Evolutionary conservation across 2,888 invertebrate species (phyloP), one percentile per base, ranked within the genome.

Genomic region (Drosophila subsilvestris): DNA sequence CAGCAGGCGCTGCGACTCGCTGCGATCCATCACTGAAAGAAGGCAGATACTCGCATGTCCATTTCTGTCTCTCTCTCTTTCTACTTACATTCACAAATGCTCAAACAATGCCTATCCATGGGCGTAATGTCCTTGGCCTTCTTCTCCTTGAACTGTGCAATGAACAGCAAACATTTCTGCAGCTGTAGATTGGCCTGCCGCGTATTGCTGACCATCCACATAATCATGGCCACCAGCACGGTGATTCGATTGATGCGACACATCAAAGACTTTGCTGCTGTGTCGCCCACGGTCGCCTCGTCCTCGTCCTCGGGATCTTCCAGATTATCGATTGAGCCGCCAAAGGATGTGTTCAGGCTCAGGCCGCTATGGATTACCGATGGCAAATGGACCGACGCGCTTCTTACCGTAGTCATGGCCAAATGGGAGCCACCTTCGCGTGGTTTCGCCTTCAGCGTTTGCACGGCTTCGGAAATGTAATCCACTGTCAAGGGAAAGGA

Each of bases 121-220:
- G 3, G 17, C 0, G 77, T 63, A 1, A 89, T 54, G 12, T 85
- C 85, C 54, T 80, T 85, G 0, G 89, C 55, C 51, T 87, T 91
- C 47, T 85, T 89, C 0, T 76, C 76, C 12, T 76, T 80, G 43
- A 88, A 76, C 0, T 69, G 32, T 25, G 60, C 70, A 6, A 92
- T 43, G 73, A 80, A 92, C 1, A 76, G 53, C 4, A 67, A 42
- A 0, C 91, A 90, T 18, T 89, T 90, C 22, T 76, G 65, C 1
- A 92, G 51, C 17, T 91, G 88, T 0, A 75, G 25, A 67, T 91
- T 89, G 0, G 80, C 77, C 3, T 79, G 75, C 0, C 76, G 65
- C 12, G 90, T 87, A 22, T 90, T 86, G 42, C 88, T 87, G 1
- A 90, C 80, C 67, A 92, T 79, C 92, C 92, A 92, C 77, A 91